Conservation (phyloP, 2,888 invertebrate species). For the Dryobotodes eremita region DNA sequence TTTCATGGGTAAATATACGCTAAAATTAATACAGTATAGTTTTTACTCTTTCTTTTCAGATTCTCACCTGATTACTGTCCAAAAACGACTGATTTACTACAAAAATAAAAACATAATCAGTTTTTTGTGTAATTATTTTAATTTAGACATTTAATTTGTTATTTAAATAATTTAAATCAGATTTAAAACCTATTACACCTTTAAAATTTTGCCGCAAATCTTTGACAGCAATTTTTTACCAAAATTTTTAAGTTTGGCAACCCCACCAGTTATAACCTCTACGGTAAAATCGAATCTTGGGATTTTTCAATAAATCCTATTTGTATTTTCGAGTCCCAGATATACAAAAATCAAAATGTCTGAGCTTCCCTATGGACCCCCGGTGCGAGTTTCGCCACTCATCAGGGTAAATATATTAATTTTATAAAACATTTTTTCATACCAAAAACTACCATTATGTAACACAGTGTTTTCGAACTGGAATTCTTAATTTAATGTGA, state of each 20-base stretch:
- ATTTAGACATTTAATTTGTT: neutral
- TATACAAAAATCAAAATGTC: constrained; percentile 80
- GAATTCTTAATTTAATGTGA: constrained; percentile 61
- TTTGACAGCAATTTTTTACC: constrained; percentile 28
- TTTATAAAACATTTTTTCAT: constrained; percentile 31
- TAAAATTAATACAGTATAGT: neutral
- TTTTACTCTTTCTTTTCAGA: neutral
- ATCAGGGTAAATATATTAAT: constrained; percentile 92
- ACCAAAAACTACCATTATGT: constrained; percentile 77
- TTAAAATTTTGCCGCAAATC: no score
- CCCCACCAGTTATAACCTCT: constrained; percentile 74
- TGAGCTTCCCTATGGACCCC: constrained; percentile 90
- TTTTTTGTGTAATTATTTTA: neutral
- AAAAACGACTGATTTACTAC: neutral
- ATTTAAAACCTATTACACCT: no score
- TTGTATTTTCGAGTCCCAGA: constrained; percentile 73
- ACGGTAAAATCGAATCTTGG: constrained; percentile 65
- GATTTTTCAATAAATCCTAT: constrained; percentile 78
- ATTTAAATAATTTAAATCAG: neutral
- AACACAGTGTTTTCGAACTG: constrained; percentile 78
- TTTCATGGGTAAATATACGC: no score
- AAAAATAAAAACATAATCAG: neutral
- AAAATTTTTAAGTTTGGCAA: constrained; percentile 44
- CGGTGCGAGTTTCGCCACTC: constrained; percentile 95
- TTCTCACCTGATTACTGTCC: constrained; percentile 22